Conservation (phyloP, 1,140 invertebrate genomes). For the Bombus superbus region DNA sequence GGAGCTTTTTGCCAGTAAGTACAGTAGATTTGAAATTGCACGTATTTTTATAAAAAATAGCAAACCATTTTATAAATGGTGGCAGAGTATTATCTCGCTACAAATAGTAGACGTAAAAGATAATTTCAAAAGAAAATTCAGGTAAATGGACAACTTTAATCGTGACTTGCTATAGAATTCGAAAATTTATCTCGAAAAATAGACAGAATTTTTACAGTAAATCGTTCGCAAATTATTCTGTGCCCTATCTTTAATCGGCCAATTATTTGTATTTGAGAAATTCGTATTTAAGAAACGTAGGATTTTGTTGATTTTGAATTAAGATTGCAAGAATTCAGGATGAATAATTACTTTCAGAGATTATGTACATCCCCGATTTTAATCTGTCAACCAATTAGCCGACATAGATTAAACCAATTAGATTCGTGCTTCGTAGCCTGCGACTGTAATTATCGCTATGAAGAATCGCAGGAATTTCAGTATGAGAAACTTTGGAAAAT, state of each 20-base stretch:
- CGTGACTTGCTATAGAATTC: too few relatives aligned
- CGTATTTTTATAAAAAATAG: neutral
- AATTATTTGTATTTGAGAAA: neutral
- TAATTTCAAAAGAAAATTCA: neutral
- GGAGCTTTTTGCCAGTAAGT: neutral
- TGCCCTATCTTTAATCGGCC: too few relatives aligned
- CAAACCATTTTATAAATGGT: neutral
- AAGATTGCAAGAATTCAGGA: neutral
- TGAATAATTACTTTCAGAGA: neutral
- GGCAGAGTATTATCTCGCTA: neutral
- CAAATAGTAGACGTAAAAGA: neutral
- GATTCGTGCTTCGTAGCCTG: neutral
- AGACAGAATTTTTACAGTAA: neutral
- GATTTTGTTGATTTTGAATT: constrained; percentile 12
- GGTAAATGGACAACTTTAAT: neutral
- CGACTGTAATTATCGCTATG: neutral
- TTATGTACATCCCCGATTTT: neutral
- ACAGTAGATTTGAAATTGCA: neutral
- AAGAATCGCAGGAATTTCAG: neutral
- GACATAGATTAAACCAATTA: constrained; percentile 21
- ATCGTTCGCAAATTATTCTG: neutral
- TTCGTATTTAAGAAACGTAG: neutral
- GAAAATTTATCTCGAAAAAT: neutral
- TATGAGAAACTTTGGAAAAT: neutral
- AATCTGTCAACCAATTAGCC: constrained; percentile 13